Evolutionary conservation across 1,140 invertebrate genomes (phyloP).

Genomic region (Achatina immaculata): DNA sequence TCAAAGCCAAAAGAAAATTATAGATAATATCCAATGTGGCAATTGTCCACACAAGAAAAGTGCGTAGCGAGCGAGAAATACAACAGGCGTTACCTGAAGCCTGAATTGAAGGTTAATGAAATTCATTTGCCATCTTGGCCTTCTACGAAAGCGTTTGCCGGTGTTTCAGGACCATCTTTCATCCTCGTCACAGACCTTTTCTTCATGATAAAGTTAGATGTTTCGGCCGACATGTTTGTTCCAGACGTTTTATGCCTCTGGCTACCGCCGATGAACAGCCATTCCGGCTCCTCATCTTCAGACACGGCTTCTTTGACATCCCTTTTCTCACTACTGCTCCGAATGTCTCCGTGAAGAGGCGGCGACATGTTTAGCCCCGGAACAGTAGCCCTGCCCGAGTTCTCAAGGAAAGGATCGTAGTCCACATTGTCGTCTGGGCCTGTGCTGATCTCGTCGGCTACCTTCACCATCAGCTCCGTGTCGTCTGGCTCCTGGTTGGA

Average conservation of each 20-base stretch:
- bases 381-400: too few species aligned
- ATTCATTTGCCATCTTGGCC: too few species aligned
- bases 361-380: background rate
- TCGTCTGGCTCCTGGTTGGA: background rate
- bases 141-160: background rate
- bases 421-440: background rate
- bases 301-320: background rate
- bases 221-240: background rate
- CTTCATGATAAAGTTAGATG: constrained; percentile 1
- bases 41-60: too few species aligned
- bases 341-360: background rate
- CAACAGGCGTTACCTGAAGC: too few species aligned
- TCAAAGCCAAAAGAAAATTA: too few species aligned
- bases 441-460: background rate
- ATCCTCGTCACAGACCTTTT: background rate
- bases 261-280: background rate
- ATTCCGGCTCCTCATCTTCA: background rate
- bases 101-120: too few species aligned
- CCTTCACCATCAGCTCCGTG: background rate
- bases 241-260: background rate
- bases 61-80: too few species aligned
- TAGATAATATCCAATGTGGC: too few species aligned
- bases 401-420: background rate
- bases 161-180: background rate
- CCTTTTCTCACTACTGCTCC: background rate